These are phyloP conservation scores for Diacarnus erythraeanus DNA, from an alignment of 37 sponge, comb jelly and placozoan genomes.

Conservation along the genomic window DNA sequence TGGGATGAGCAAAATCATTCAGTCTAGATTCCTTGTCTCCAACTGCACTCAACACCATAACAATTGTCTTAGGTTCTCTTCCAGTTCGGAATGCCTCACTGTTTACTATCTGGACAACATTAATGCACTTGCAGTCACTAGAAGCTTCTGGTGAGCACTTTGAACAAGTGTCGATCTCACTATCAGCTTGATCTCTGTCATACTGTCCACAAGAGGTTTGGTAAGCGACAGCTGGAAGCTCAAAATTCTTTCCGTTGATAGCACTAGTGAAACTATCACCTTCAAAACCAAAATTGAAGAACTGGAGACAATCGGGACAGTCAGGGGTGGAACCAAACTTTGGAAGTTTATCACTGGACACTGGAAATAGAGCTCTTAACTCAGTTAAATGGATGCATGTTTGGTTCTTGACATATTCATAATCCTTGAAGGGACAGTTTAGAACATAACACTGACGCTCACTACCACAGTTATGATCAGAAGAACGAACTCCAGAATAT, in stretches of 20 bases:
- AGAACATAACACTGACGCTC: constrained; percentile 33
- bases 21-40: background rate
- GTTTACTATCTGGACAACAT: background rate
- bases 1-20: constrained; percentile 45
- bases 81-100: background rate
- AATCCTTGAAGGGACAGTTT: constrained; percentile 72
- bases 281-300: constrained; percentile 61
- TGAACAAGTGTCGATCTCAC: background rate
- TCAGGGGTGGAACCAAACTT: background rate
- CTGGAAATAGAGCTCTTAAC: constrained; percentile 31
- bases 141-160: background rate
- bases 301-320: too few species aligned
- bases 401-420: too few species aligned
- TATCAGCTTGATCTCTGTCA: background rate
- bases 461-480: background rate
- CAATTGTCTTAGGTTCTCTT: background rate
- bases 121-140: too few species aligned
- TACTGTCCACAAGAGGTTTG: constrained; percentile 9
- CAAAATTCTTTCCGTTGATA: constrained; percentile 42
- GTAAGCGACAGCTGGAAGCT: constrained; percentile 21
- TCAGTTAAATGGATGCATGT: too few species aligned
- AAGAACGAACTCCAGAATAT: background rate
- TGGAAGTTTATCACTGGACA: background rate
- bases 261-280: constrained; percentile 12
- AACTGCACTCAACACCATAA: constrained; percentile 13